These are phyloP conservation scores for Oscheius sp. DNA, from an alignment of 1,140 invertebrate genomes.

Conservation along the genomic window DNA sequence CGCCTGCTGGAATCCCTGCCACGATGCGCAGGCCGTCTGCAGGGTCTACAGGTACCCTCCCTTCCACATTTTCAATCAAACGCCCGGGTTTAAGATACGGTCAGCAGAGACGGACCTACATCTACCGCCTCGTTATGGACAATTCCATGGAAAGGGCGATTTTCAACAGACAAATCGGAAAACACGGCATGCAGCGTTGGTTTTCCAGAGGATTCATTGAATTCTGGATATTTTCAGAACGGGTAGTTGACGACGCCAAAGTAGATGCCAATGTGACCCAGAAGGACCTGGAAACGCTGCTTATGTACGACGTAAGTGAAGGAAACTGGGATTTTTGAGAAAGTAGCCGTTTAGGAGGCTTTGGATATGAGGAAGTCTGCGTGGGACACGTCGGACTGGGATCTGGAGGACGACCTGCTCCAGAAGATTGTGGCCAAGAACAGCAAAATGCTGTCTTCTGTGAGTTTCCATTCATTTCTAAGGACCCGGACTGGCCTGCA, in stretches of 20 bases:
- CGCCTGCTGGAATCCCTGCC: conserved; percentile 99
- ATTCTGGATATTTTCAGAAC: conserved; percentile 26
- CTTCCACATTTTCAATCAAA: no score
- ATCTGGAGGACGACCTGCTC: conserved; percentile 77
- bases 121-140: conserved; percentile 93
- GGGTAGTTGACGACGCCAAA: conserved; percentile 92
- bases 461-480: conserved; percentile 35
- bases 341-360: conserved; percentile 33
- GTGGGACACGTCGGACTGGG: conserved; percentile 66
- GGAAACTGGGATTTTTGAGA: neutral
- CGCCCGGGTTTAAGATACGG: no score
- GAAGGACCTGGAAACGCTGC: conserved; percentile 88
- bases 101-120: conserved; percentile 86
- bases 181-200: conserved; percentile 80
- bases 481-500: neutral
- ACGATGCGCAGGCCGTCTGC: conserved; percentile 92
- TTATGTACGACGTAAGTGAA: conserved; percentile 77
- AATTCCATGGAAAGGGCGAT: conserved; percentile 95
- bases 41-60: conserved; percentile 89
- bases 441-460: conserved; percentile 68
- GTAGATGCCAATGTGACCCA: conserved; percentile 89
- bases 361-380: conserved; percentile 34
- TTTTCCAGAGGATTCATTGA: conserved; percentile 20
- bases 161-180: conserved; percentile 94
- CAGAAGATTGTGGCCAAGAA: conserved; percentile 72